Base-by-base conservation (phyloP, 2,797 vertebrate genomes). In the Atherinosoma microstoma region DNA sequence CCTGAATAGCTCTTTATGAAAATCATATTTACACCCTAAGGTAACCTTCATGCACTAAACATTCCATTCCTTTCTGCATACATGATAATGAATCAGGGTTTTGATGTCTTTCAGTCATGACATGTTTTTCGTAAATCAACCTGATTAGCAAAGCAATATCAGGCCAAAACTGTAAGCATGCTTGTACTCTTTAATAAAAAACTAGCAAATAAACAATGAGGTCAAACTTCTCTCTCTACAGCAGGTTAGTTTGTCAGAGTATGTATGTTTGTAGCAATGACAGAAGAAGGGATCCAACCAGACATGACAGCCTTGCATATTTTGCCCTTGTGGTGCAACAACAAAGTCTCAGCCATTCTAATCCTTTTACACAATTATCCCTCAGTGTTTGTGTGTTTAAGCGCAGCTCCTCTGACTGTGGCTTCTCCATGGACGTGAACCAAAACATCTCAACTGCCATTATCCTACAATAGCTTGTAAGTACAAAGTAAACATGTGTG, bases 341-440 rank as follows among this genome's bases (percentile, higher is more conserved):
- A 76, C 73, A 57, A 57, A 49, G 84, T 81, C 90, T 90, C 78
- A 79, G 88, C 59, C 80, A 3, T 49, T 82, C 49, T 89, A 88
- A 89, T 92, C 87, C 86, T 80, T 88, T 85, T 69, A 83, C 84
- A 88, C 83, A 88, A 89, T 91, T 84, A 90, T 77, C 78, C 64
- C 73, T 70, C 66, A 53, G 67, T 71, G 75, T 87, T 80, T 89
- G 91, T 91, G 77, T 91, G 75, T 90, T 86, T 84, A 89, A 89
- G 80, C 61, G 7, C 75, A 61, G 75, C 78, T 68, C 64, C 78
- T 75, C 75, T 72, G 82, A 84, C 84, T 85, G 82, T 63, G 80
- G 84, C 78, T 89, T 91, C 87, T 88, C 79, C 78, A 38, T 75
- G 63, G 80, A 86, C 40, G n/a, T 65, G 74, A 88, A 93, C 80